These are phyloP conservation scores for Peromyscus californicus DNA, from an alignment of 2,113 vertebrate genomes.

Conservation along the genomic window DNA sequence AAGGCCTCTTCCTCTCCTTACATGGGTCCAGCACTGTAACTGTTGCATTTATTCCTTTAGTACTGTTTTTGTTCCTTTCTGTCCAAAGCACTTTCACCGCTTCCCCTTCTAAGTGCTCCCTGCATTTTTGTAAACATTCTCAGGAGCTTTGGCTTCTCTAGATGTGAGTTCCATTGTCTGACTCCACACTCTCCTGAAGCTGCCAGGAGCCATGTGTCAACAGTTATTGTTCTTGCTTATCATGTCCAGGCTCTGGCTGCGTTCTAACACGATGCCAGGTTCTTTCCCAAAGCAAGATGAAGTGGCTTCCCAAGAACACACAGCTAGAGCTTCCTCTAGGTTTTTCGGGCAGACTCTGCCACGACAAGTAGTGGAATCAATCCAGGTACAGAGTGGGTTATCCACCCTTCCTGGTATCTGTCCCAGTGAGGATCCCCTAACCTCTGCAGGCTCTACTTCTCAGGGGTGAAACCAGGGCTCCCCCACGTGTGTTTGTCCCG, in stretches of 20 bases:
- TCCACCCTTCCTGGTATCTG: background rate
- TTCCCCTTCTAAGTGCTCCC: background rate
- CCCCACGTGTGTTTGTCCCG: fast-evolving
- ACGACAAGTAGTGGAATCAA: background rate
- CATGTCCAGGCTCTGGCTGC: background rate
- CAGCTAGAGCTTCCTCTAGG: background rate
- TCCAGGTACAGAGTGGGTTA: background rate
- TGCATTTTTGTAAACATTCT: background rate
- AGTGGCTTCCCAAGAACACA: too few species aligned
- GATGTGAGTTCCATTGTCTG: background rate
- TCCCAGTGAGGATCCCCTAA: background rate
- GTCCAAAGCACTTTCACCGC: background rate
- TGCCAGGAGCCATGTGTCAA: background rate
- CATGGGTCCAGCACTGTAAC: too few species aligned
- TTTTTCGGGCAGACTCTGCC: background rate
- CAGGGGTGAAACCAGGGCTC: background rate
- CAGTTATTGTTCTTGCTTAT: background rate
- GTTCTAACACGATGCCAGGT: background rate
- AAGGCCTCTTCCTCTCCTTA: background rate
- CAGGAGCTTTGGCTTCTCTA: background rate
- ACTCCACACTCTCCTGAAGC: background rate
- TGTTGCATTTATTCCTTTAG: background rate
- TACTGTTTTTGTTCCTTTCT: background rate
- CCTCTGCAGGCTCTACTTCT: background rate
- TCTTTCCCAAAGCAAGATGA: background rate